Base-by-base conservation (phyloP, 2,113 vertebrate species). In the Ammodytes dubius region DNA sequence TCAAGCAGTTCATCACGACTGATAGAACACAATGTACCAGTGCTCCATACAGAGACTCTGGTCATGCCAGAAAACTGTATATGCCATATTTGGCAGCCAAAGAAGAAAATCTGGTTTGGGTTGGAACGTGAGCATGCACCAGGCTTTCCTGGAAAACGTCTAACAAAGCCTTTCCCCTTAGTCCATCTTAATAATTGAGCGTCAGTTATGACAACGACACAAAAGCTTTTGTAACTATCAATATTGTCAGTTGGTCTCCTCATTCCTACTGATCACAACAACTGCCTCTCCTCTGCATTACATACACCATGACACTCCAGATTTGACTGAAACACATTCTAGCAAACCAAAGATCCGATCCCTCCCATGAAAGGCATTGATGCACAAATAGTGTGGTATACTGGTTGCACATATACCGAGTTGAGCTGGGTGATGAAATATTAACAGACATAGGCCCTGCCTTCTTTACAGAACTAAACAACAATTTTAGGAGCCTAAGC, bases 91-190 rank as follows among this genome's bases (percentile, higher is more conserved):
- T 93, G 89, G 84, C 86, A 85, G 35, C n/a, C 66, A 75, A 89
- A 90, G 87, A 81, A 72, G 90, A 91, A 88, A 89, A 81, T 89
- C 90, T 78, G 79, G 90, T 91, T 91, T 50, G 70, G 19, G 70
- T n/a, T 61, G 57, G 49, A 72, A 71, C 14, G 14, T 15, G 12
- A 69, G 46, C 4, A 27, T 14, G 7, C 2, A 66, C 58, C 42
- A 53, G 52, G 6, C 12, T 3, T 54, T 66, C 15, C 4, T 47
- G 4, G 17, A 58, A 35, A 35, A 3, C n/a, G 15, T 47, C 3
- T 52, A 17, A 39, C 49, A 13, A 43, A 69, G 52, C 46, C 7
- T 65, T 12, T 71, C 12, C 73, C 46, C 60, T 65, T 35, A 11
- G 50, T 35, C 4, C 1, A 61, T 17, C 0, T 27, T 39, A 66